Conservation (phyloP, 1,140 invertebrate genomes). For the Chymomyza costata region DNA sequence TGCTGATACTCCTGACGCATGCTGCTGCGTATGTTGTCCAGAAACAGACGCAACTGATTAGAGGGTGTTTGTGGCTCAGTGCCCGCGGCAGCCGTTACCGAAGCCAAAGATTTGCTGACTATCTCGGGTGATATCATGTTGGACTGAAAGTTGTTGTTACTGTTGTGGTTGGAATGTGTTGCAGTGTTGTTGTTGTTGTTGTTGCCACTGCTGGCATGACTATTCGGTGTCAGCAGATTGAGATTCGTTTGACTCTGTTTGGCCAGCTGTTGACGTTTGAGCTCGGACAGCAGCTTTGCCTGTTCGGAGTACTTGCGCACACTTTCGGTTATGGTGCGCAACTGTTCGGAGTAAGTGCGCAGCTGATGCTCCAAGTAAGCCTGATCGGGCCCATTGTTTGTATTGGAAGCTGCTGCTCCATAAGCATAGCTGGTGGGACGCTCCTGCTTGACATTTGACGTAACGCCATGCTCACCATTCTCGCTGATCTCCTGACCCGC, state of each 20-base stretch:
- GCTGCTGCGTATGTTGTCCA: constrained; percentile 72
- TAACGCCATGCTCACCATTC: background rate
- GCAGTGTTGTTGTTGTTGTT: constrained; percentile 11
- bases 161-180: constrained; percentile 14
- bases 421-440: constrained; percentile 68
- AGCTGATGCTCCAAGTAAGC: constrained; percentile 71
- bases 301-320: constrained; percentile 74
- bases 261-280: constrained; percentile 66
- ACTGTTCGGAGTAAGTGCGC: constrained; percentile 70
- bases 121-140: constrained; percentile 73
- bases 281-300: constrained; percentile 66
- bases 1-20: constrained; percentile 72
- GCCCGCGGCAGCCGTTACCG: constrained; percentile 39
- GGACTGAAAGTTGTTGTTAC: constrained; percentile 53
- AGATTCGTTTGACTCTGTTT: constrained; percentile 60
- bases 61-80: constrained; percentile 66
- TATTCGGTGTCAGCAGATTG: constrained; percentile 43
- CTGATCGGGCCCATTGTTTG: constrained; percentile 69
- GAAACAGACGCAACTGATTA: constrained; percentile 62
- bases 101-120: constrained; percentile 67
- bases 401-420: constrained; percentile 30
- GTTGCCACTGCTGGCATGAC: constrained; percentile 1
- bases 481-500: constrained; percentile 30
- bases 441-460: constrained; percentile 14
- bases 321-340: constrained; percentile 71